These are phyloP conservation scores for Dendrocincla fuliginosa DNA, from an alignment of 2,797 vertebrate genomes.

Conservation along the genomic window DNA sequence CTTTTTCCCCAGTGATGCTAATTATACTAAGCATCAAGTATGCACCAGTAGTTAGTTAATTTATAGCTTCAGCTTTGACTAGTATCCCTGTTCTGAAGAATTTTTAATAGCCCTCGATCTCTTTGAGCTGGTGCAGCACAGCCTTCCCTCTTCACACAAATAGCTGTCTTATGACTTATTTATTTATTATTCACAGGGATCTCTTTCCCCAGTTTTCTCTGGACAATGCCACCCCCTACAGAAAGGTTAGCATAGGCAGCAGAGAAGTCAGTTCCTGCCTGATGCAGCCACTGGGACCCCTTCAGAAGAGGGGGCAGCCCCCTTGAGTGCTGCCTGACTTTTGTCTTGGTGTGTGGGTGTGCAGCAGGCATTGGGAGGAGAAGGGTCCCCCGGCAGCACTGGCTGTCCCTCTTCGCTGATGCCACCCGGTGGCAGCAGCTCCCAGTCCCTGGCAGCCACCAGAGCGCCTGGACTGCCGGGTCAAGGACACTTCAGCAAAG, in stretches of 20 bases:
- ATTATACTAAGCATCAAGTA: background rate
- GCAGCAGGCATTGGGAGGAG: accelerated
- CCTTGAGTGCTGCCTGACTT: background rate
- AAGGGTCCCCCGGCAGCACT: accelerated
- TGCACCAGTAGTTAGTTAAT: background rate
- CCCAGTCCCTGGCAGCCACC: background rate
- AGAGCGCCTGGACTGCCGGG: accelerated
- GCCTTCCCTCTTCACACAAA: background rate
- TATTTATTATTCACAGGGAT: background rate
- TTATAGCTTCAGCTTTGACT: background rate
- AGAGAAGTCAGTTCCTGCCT: background rate
- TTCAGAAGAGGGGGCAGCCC: background rate
- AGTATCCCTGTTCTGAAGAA: background rate
- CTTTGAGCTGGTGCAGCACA: accelerated
- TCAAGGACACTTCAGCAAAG: background rate
- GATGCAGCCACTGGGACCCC: background rate
- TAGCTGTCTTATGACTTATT: accelerated
- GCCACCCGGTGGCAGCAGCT: constrained; percentile 53
- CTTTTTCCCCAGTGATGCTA: background rate
- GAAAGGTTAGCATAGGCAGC: background rate
- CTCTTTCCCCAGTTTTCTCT: background rate
- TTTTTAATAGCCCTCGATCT: background rate
- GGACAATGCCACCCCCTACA: background rate
- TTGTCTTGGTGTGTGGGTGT: accelerated
- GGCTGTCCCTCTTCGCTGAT: background rate